Conservation (phyloP, 2,797 vertebrate species). For the Galago senegalensis region DNA sequence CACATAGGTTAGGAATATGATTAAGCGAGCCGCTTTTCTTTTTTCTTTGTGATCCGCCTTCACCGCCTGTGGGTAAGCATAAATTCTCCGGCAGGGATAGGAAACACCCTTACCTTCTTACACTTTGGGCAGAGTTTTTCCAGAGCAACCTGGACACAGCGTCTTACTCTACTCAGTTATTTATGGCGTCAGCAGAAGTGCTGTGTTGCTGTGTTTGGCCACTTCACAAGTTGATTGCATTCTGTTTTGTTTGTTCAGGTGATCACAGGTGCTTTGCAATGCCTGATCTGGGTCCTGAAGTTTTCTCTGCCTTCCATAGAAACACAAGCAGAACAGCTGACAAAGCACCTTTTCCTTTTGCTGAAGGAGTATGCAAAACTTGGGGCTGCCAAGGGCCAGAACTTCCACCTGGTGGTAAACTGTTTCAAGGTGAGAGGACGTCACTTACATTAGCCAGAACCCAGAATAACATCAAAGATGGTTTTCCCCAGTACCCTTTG, state of each 20-base stretch:
- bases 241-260: slow-evolving; percentile 90
- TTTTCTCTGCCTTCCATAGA: slow-evolving; percentile 95
- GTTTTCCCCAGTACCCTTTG: background rate
- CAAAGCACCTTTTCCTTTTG: slow-evolving; percentile 95
- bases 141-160: background rate
- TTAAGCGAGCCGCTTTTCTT: background rate
- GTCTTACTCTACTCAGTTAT: fast-evolving
- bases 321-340: slow-evolving; percentile 90
- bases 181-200: fast-evolving
- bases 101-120: background rate
- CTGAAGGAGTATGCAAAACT: slow-evolving; percentile 97
- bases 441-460: background rate
- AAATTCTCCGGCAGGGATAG: background rate
- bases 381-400: slow-evolving; percentile 95
- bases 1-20: background rate
- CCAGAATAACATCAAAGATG: background rate
- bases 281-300: slow-evolving; percentile 94
- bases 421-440: slow-evolving; percentile 96
- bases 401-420: slow-evolving; percentile 96
- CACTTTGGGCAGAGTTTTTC: fast-evolving
- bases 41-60: background rate
- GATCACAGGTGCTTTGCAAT: slow-evolving; percentile 95
- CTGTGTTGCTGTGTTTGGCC: background rate
- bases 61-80: background rate
- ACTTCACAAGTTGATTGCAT: background rate